Evolutionary conservation across 92 coral and sea anemone genomes (phyloP), one percentile per base, ranked within the genome.

Genomic region (Umimayanthus kanabou): DNA sequence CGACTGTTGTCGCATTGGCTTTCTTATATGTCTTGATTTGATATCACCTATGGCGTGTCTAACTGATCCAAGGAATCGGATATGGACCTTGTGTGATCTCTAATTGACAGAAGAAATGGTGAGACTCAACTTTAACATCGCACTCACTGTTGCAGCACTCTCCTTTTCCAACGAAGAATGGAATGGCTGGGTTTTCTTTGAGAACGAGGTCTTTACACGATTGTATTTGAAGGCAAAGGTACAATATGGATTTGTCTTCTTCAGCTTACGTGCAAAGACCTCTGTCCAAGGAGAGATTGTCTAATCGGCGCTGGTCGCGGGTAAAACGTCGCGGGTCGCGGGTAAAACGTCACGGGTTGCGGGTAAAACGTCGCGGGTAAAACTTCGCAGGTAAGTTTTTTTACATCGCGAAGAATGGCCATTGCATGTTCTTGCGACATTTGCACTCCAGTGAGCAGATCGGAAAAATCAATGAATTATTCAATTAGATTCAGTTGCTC

Each of bases 221-320:
- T 87, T 87, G 89, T 87, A 87, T 64, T 87, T 82, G 42, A 87
- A 87, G 42, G 89, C 89, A 58, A 87, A 87, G 53, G 73, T 76
- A 64, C 89, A 87, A 39, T 87, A 77, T 9, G 89, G 89, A 57
- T 87, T 87, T 75, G 83, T 76, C 47, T 77, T 39, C 39, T 78
- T 87, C 14, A 87, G 75, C 25, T 87, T 82, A 37, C 79, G 37
- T 6, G 89, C 65, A 14, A 87, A 78, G 28, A 87, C 72, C 75
- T 87, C 76, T 43, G 89, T 47, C 89, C 89, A 87, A 8, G 89
- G 89, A 1, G 83, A n/a, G n/a, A n/a, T n/a, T n/a, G n/a, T n/a
- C n/a, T n/a, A n/a, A n/a, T n/a, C n/a, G n/a, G n/a, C n/a, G n/a
- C n/a, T n/a, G n/a, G n/a, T n/a, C n/a, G n/a, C n/a, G n/a, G n/a